Conservation (phyloP, 2,888 invertebrate genomes). For the Oscheius onirici region DNA sequence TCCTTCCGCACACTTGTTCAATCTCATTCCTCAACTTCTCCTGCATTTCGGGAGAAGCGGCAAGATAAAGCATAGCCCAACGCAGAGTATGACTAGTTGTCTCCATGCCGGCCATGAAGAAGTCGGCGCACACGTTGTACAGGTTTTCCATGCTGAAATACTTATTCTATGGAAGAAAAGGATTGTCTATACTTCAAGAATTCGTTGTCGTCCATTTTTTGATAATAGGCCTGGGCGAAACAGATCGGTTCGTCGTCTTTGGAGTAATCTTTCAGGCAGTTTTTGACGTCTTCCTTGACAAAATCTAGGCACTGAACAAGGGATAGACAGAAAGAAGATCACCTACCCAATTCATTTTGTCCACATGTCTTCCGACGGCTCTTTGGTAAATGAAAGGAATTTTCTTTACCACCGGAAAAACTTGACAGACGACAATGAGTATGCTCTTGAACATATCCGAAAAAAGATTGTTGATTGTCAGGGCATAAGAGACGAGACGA, state of each 20-base stretch:
- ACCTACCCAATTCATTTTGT: background rate
- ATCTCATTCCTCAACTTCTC: background rate
- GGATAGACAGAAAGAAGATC: background rate
- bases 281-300: slow-evolving; percentile 27
- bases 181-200: background rate
- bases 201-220: slow-evolving; percentile 20
- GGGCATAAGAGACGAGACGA: slow-evolving; percentile 18
- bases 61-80: slow-evolving; percentile 49
- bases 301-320: slow-evolving; percentile 18
- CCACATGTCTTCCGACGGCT: slow-evolving; percentile 21
- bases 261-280: slow-evolving; percentile 10
- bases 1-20: background rate
- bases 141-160: slow-evolving; percentile 24
- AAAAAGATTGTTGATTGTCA: background rate
- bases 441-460: slow-evolving; percentile 20
- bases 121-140: slow-evolving; percentile 27
- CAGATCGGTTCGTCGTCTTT: slow-evolving; percentile 20
- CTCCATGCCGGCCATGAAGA: slow-evolving; percentile 29
- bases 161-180: background rate
- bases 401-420: slow-evolving; percentile 11
- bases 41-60: slow-evolving; percentile 50
- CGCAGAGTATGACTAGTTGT: slow-evolving; percentile 39
- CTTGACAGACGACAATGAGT: background rate
- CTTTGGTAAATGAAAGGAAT: slow-evolving; percentile 17
- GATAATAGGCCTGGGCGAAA: slow-evolving; percentile 26